Base-by-base conservation (phyloP, 2,113 vertebrate species). In the Gobiocypris rarus region DNA sequence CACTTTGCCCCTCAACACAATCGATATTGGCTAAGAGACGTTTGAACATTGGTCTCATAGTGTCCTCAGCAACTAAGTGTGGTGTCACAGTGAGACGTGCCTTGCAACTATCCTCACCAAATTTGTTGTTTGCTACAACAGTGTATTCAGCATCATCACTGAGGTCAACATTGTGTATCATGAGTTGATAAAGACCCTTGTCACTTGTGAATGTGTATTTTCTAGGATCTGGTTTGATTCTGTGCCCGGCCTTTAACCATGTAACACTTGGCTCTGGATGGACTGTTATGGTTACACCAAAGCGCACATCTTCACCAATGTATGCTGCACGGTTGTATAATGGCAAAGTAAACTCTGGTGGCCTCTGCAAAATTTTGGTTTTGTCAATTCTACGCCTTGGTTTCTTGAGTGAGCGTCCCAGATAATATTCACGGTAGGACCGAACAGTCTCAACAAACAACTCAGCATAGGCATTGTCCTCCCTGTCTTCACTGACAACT, bases 41-140 rank as follows among this genome's bases (percentile, higher is more conserved):
- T 92, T 99, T 99, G 92, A 99, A 99, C 96, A 99, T 98, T 83
- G 98, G 98, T 89, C 95, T 97, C 92, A 99, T 93, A 0, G 95
- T 98, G 45, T 97, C 97, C 90, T 96, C 92, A 26, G 90, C 89
- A 81, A 96, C 94, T 4, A 96, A 95, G 83, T 98, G 98, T 0
- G 95, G 95, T 85, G 93, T 93, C 59, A 99, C 96, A 6, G 95
- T 98, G 81, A 99, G 92, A 87, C 94, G 97, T 75, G 97, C 98
- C 89, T 95, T 96, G 90, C 98, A 99, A 90, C 96, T 97, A 91
- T 99, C 98, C 83, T 99, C 98, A 1, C 98, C 98, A 1, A 96
- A 98, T 91, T 93, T 98, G 91, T 99, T 99, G 90, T 95, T 94
- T 83, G 98, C 98, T 87, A 97, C 92, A 34, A 99, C 94, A 1